A percentile compares a stretch with the other conserved stretches of the same genome.
phyloP scores from a whole-genome alignment of 2,113 vertebrate genomes.

The Cyanoderma ruficeps region DNA sequence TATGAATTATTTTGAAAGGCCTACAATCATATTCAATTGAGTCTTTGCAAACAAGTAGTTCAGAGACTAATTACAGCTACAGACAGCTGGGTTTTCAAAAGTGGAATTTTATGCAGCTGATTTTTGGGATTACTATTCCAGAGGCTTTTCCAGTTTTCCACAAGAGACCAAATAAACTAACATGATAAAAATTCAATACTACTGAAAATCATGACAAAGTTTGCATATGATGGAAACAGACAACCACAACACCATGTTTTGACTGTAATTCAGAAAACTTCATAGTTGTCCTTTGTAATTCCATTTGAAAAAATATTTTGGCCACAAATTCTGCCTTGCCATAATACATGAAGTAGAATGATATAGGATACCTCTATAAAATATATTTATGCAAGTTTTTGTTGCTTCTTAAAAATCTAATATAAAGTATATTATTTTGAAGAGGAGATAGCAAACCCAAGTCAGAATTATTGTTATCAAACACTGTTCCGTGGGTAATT shows the following conservation, averaged over 20 bases:
- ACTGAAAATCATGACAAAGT: background rate
- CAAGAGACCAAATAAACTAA: background rate
- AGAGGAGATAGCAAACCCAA: background rate
- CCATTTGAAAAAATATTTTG: background rate
- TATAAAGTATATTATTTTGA: background rate
- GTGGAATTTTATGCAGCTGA: constrained; percentile 1
- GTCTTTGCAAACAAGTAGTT: constrained; percentile 15
- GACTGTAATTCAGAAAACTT: background rate
- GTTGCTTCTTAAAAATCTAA: background rate
- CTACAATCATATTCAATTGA: background rate
- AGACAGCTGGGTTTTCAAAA: constrained; percentile 42
- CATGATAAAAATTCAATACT: background rate
- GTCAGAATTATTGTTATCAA: background rate
- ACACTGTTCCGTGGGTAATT: background rate
- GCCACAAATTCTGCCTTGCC: background rate
- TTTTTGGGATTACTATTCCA: background rate
- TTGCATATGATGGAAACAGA: background rate
- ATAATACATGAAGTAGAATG: background rate
- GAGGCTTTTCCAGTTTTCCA: background rate
- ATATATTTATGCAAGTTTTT: background rate
- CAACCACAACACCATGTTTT: background rate
- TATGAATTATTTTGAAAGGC: background rate
- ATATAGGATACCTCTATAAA: background rate
- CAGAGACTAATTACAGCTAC: constrained; percentile 9
- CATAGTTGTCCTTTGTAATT: background rate